Percentiles rank a stretch among this genome's conserved stretches.
These are phyloP conservation scores for Drosophila busckii DNA, from an alignment of 1,140 invertebrate species.

Conservation along the genomic window DNA sequence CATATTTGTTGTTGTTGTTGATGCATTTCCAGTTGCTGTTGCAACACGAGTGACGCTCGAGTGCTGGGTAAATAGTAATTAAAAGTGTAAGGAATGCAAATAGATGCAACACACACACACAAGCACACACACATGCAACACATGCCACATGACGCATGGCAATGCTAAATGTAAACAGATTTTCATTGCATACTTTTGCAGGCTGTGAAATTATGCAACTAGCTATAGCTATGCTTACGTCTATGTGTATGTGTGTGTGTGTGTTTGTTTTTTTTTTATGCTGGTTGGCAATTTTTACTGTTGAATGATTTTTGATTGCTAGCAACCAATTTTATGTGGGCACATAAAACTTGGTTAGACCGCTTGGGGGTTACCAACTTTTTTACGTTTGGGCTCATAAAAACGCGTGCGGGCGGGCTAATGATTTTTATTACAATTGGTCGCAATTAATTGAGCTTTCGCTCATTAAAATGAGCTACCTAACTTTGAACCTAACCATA, in stretches of 20 bases:
- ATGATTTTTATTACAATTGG: too few relatives aligned
- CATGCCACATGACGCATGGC: slow-evolving; percentile 4
- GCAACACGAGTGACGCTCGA: slow-evolving; percentile 46
- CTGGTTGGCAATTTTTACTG: slow-evolving; percentile 30
- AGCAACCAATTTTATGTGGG: slow-evolving; percentile 29
- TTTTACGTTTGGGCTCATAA: too few relatives aligned
- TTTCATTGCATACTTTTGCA: slow-evolving; percentile 47
- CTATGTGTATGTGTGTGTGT: slow-evolving; percentile 3
- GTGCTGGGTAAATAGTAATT: slow-evolving; percentile 72
- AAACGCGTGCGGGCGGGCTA: too few relatives aligned
- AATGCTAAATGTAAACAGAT: slow-evolving; percentile 49
- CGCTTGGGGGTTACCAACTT: slow-evolving; percentile 4
- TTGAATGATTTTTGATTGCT: slow-evolving; percentile 39
- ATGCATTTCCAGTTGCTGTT: slow-evolving; percentile 34
- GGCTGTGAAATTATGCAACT: slow-evolving; percentile 51
- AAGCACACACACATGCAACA: background rate
- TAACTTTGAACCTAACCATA: background rate
- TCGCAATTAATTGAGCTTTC: too few relatives aligned
- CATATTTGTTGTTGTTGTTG: slow-evolving; percentile 33
- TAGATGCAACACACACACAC: slow-evolving; percentile 15
- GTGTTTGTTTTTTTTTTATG: background rate
- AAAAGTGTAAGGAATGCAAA: slow-evolving; percentile 72
- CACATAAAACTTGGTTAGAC: slow-evolving; percentile 33
- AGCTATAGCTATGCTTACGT: slow-evolving; percentile 17
- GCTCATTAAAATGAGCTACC: too few relatives aligned